A percentile compares a stretch with the other conserved stretches of the same genome.
Conservation (phyloP, 2,888 invertebrate genomes). For the Melieria crassipennis region DNA sequence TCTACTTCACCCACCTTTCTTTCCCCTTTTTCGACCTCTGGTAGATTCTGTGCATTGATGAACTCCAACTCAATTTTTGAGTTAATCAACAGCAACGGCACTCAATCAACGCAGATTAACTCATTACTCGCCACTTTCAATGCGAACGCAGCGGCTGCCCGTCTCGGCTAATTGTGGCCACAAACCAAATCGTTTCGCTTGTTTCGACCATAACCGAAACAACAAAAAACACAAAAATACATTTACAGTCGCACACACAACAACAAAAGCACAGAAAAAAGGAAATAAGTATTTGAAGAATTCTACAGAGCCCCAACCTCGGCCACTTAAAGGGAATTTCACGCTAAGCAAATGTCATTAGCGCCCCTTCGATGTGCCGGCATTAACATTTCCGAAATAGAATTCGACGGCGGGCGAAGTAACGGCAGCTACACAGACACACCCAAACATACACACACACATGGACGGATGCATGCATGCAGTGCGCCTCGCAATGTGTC, state of each 20-base stretch:
- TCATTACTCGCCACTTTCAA: constrained; percentile 61
- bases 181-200: not conserved
- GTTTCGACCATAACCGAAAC: constrained; percentile 1
- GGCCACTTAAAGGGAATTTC: constrained; percentile 4
- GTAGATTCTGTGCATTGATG: too few relatives aligned
- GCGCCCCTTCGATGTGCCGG: constrained; percentile 3
- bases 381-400: not conserved
- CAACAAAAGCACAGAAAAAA: constrained; percentile 2
- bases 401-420: not conserved
- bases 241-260: constrained; percentile 3
- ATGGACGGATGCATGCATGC: not conserved
- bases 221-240: constrained; percentile 10
- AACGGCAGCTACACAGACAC: too few relatives aligned
- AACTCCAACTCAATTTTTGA: constrained; percentile 4
- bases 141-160: constrained; percentile 12
- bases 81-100: constrained; percentile 49
- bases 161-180: constrained; percentile 22
- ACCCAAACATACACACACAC: not conserved
- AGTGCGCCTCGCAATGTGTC: constrained; percentile 1
- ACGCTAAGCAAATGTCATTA: constrained; percentile 24
- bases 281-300: constrained; percentile 11
- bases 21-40: too few relatives aligned
- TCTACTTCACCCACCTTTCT: too few relatives aligned
- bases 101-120: constrained; percentile 63
- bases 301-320: not conserved